Conservation (phyloP, 2,797 vertebrate species). For the Nyctalus aviator region DNA sequence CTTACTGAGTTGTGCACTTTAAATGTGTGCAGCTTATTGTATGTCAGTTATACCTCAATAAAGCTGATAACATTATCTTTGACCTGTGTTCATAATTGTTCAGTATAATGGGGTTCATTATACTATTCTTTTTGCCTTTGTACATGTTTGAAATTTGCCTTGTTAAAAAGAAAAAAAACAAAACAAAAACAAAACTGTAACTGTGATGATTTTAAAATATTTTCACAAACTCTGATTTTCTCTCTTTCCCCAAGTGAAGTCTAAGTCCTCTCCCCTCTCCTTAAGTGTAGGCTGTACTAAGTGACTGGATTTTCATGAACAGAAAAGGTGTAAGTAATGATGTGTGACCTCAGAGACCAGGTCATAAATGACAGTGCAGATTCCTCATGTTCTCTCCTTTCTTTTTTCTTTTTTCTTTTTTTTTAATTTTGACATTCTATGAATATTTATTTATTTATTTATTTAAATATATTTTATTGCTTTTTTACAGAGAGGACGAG, state of each 20-base stretch:
- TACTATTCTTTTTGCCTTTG: not conserved
- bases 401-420: no score
- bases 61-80: not conserved
- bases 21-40: not conserved
- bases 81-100: not conserved
- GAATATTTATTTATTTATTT: no score
- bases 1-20: not conserved
- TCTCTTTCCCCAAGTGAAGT: not conserved
- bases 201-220: not conserved
- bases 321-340: no score
- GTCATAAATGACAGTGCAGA: not conserved
- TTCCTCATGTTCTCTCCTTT: not conserved
- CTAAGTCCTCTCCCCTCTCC: not conserved
- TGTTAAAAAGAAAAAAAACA: not conserved
- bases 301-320: not conserved
- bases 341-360: not conserved
- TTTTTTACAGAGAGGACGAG: no score
- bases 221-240: not conserved
- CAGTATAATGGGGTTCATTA: not conserved
- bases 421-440: no score
- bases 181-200: not conserved
- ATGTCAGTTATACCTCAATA: not conserved
- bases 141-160: not conserved
- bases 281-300: not conserved
- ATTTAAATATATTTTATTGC: no score